These are phyloP conservation scores for Dicrostonyx torquatus DNA, from an alignment of 2,797 vertebrate genomes.

Conservation along the genomic window DNA sequence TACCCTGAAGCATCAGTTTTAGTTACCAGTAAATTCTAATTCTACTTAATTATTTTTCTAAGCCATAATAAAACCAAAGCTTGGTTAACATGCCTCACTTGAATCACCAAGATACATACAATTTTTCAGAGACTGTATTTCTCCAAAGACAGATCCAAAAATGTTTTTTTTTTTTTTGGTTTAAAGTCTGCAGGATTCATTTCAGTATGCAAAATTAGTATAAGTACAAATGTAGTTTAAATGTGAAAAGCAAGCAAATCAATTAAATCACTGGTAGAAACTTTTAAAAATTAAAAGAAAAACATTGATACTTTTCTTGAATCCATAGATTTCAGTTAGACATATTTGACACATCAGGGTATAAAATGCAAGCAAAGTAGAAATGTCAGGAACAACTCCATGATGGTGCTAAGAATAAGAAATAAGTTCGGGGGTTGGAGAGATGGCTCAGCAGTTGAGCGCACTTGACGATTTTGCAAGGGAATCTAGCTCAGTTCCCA, in stretches of 20 bases:
- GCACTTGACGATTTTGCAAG: neutral
- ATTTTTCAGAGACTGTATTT: conserved; percentile 30
- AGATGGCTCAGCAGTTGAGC: neutral
- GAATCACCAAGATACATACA: neutral
- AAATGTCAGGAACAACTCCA: conserved; percentile 41
- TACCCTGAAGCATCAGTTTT: neutral
- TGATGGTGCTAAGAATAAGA: neutral
- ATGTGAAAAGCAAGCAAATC: conserved; percentile 32
- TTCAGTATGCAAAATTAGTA: conserved; percentile 2
- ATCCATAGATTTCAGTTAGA: conserved; percentile 48
- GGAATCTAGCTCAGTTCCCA: neutral
- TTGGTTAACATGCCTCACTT: neutral
- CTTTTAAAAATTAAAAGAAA: neutral
- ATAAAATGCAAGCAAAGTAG: conserved; percentile 53
- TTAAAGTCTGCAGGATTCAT: conserved; percentile 15
- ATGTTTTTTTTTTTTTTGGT: conserved; percentile 33
- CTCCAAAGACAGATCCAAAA: neutral
- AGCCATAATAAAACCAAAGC: neutral
- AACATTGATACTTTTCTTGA: neutral
- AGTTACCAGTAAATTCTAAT: conserved; percentile 6
- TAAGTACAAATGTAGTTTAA: neutral
- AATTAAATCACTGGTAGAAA: conserved; percentile 8
- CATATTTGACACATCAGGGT: conserved; percentile 27
- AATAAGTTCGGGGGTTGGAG: neutral
- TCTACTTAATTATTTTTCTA: neutral